Evolutionary conservation across 2,797 vertebrate genomes (phyloP), one percentile per base, ranked within the genome.

Genomic region (Gymnoscopelus microlampas): DNA sequence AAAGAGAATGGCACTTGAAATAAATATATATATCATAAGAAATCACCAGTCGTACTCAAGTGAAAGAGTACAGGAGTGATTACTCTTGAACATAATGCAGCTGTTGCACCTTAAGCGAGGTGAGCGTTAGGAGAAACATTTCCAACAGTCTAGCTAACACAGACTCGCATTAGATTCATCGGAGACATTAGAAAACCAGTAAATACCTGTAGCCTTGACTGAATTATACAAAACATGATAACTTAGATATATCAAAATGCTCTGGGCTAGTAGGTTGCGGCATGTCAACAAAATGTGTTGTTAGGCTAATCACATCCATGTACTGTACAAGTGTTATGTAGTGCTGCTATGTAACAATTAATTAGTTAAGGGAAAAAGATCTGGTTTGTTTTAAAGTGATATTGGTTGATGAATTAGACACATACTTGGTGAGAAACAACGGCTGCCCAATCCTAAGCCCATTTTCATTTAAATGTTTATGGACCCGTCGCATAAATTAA

Each of bases 1-100:
- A 82, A 89, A 88, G 73, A 78, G 76, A 79, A 85, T 88, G 90
- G 87, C 90, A 92, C 93, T 85, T 91, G 55, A 85, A 89, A 88
- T 92, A 65, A 65, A 69, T 60, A 87, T 84, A 87, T 9, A 48
- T 13, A 58, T 51, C 53, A 13, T 39, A 67, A 72, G 14, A 72
- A 65, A 58, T 61, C 50, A 64, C 70, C 48, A 74, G 29, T 50
- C 6, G 47, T 67, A 73, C n/a, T 9, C 39, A 50, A 39, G 24
- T 35, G 84, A 79, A 90, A 92, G 58, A 55, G 44, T 71, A 44
- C 39, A 44, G 89, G 91, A 90, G 79, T 78, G 83, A 87, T 76
- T 90, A 86, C 83, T 86, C 44, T 62, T 32, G 8, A 71, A 59
- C 39, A 14, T 24, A 60, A 68, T 50, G 50, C 6, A 64, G 29